Evolutionary conservation across 1,140 invertebrate genomes (phyloP), one percentile per base, ranked within the genome.

Genomic region (Aphelinus certus): DNA sequence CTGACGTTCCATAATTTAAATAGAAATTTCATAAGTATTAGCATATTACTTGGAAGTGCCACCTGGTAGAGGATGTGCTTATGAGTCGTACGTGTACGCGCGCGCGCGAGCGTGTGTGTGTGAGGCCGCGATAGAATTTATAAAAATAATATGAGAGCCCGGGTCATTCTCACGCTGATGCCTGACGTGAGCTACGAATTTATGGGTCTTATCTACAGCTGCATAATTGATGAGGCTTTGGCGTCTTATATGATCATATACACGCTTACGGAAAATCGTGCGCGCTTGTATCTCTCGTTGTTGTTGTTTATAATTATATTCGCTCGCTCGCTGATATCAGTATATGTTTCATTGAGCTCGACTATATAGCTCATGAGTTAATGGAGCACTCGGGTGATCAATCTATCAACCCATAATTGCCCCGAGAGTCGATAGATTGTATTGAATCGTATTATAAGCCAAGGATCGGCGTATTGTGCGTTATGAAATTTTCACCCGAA

Each of bases 111-210:
- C n/a, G 57, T 7, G 26, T 26, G 26, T 26, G 26, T 26, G 26
- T 26, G 26, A 26, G 26, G 26, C 26, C 26, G 26, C 26, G 26
- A 26, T 26, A 69, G 73, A 69, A 69, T 69, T 75, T 75, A 75
- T 75, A 75, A 75, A 75, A 75, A 75, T 75, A 64, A 75, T 75
- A 75, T 70, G 66, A 75, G 73, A 53, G 45, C 60, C 55, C 60
- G 51, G 75, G 64, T 65, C 62, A 71, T 71, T 76, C 75, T 76
- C 75, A 71, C 75, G 73, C 73, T 63, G 65, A 55, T 46, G 61
- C 48, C 49, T 42, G 42, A 43, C 53, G 51, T 1, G 42, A 60
- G 58, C 58, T 9, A 53, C 4, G 47, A 62, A 76, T 76, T 76
- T 76, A 76, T 76, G 75, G 62, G 56, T 71, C 71, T 76, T 76